Evolutionary conservation across 2,888 invertebrate genomes (phyloP).

Genomic region (Hymenopus coronatus): DNA sequence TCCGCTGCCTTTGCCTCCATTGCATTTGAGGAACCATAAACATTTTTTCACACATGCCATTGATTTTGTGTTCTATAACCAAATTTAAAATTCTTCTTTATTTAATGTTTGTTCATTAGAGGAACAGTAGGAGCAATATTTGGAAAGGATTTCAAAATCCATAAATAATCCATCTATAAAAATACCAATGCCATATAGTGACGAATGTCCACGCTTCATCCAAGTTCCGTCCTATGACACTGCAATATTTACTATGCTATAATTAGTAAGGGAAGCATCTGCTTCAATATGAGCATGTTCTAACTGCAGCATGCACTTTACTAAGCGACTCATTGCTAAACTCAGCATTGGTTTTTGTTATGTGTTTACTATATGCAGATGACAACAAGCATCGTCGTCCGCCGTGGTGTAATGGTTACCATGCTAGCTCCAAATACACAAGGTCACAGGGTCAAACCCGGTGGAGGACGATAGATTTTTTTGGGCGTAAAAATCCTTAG

Average conservation of each 20-base stretch:
- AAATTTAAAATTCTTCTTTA: conserved; percentile 4
- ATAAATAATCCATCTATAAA: conserved; percentile 28
- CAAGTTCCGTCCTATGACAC: conserved; percentile 30
- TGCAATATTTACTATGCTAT: conserved; percentile 15
- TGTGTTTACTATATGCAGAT: too few relatives aligned
- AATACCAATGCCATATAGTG: conserved; percentile 20
- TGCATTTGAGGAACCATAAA: conserved; percentile 13
- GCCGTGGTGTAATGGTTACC: too few relatives aligned
- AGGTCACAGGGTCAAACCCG: too few relatives aligned
- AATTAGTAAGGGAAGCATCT: neutral
- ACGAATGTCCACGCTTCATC: conserved; percentile 22
- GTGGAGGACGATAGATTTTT: too few relatives aligned
- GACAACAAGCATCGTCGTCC: too few relatives aligned
- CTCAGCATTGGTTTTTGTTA: too few relatives aligned
- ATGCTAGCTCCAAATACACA: too few relatives aligned
- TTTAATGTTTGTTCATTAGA: neutral
- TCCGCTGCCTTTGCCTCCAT: conserved; percentile 24
- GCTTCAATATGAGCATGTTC: neutral
- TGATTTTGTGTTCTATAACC: conserved; percentile 14
- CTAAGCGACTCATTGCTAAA: neutral
- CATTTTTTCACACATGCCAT: conserved; percentile 23
- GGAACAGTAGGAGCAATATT: conserved; percentile 15
- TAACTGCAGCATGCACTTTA: neutral
- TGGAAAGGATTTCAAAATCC: conserved; percentile 23
- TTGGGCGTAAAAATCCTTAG: too few relatives aligned